A percentile compares a stretch with the other conserved stretches of the same genome.
Evolutionary conservation across 2,797 vertebrate species (phyloP).

Genomic region (Liasis olivaceus): DNA sequence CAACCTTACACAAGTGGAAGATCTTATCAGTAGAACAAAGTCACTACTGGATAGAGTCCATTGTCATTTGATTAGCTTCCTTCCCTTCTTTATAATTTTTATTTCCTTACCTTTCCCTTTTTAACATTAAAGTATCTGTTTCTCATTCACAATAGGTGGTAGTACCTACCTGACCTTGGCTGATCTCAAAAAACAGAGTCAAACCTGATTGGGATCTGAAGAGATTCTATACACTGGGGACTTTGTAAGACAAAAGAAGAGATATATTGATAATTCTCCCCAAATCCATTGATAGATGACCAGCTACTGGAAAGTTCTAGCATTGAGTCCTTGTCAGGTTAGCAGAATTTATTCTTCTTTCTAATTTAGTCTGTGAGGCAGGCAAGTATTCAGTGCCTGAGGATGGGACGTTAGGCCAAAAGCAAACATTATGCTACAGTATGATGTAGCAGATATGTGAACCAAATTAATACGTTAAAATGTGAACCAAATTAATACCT

Average conservation of each 20-base stretch:
- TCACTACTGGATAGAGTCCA: not conserved
- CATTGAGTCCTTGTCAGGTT: not conserved
- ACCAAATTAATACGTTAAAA: not conserved
- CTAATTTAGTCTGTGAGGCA: not conserved
- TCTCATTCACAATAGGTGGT: not conserved
- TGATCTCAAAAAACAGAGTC: not conserved
- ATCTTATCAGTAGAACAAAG: not conserved
- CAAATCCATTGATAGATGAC: not conserved
- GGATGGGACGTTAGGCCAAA: not conserved
- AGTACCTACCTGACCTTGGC: not conserved
- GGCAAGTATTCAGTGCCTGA: not conserved
- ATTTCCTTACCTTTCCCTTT: not conserved
- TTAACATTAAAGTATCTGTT: too few relatives aligned
- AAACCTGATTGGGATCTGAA: not conserved
- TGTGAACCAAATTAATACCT: not conserved
- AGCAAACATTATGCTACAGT: not conserved
- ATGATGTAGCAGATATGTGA: not conserved
- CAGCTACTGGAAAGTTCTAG: not conserved
- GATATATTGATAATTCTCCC: not conserved
- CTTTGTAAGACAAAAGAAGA: not conserved
- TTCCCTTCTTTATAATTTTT: not conserved
- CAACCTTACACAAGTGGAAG: not conserved
- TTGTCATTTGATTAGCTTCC: not conserved
- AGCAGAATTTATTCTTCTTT: not conserved
- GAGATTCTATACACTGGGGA: not conserved